These are phyloP conservation scores for Nipponacmea schrenckii DNA, from an alignment of 2,888 invertebrate genomes.

Conservation along the genomic window DNA sequence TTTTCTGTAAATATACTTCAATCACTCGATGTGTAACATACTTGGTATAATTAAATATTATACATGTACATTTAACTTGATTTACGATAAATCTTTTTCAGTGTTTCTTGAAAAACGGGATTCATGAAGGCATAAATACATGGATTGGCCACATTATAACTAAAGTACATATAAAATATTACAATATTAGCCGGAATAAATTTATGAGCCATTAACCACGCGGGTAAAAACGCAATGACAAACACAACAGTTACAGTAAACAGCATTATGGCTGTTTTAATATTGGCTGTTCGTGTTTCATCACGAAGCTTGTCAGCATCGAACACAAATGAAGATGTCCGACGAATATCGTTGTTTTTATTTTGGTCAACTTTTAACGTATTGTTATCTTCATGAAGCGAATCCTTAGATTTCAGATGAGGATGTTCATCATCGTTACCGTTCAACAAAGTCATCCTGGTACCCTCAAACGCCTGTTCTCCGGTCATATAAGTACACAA, in stretches of 20 bases:
- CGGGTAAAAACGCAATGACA: conserved; percentile 64
- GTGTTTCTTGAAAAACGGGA: conserved; percentile 57
- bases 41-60: no score
- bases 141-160: conserved; percentile 67
- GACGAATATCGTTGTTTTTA: not conserved
- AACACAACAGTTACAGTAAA: conserved; percentile 66
- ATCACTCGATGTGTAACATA: no score
- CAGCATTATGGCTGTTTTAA: conserved; percentile 66
- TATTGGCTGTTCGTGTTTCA: conserved; percentile 57
- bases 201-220: conserved; percentile 62
- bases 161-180: conserved; percentile 66
- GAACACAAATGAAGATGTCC: not conserved
- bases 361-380: not conserved
- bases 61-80: no score
- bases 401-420: not conserved
- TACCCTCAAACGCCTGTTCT: conserved; percentile 27
- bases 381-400: not conserved
- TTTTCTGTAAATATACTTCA: no score
- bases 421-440: conserved; percentile 22
- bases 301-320: conserved; percentile 38
- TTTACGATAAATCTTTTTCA: conserved; percentile 41
- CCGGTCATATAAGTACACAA: conserved; percentile 35
- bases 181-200: conserved; percentile 51
- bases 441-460: conserved; percentile 19
- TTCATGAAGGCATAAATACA: conserved; percentile 68